Base-by-base conservation (phyloP, 2,888 invertebrate genomes). In the Sinodicranocentrus sp. region DNA sequence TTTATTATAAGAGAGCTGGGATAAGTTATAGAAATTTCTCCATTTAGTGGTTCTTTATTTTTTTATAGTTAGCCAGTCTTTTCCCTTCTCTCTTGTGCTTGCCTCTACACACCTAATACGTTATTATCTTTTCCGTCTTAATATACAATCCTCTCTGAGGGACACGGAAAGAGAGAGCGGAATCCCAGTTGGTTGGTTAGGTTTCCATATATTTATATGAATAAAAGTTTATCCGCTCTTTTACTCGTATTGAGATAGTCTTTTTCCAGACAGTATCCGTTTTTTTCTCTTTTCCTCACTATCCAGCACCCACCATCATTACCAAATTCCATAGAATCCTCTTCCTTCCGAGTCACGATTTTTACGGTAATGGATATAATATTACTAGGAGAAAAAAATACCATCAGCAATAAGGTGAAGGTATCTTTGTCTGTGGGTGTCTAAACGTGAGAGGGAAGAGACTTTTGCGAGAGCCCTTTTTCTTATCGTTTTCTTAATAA, bases 51-150 rank as follows among this genome's bases (percentile, higher is more conserved):
- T 52, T 44, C 61, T 73, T 65, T 17, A 17, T 44, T 26, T 73
- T 44, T n/a, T 67, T 54, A 25, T 39, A 33, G 57, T 57, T 71
- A 61, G 44, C 17, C n/a, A 44, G 28, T 21, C 15, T 28, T 1
- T 54, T 13, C 8, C 19, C 25, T 23, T 48, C 33, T 75, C 63
- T 48, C 44, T 73, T 1, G 39, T n/a, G 17, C 5, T 28, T 26
- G 44, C 2, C 8, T 48, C 15, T n/a, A n/a, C n/a, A 67, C 76
- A 67, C 67, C 65, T 76, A 65, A 76, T 76, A 63, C 75, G 65
- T 76, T 76, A 76, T 76, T 76, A 76, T 76, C 67, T 76, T 76
- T 76, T 39, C 76, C 57, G 65, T 73, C 73, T 76, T 67, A 76
- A 65, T 65, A 76, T 67, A 65, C 65, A 54, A 76, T 65, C 43